Evolutionary conservation across 2,797 vertebrate genomes (phyloP).

Genomic region (Pterois miles): DNA sequence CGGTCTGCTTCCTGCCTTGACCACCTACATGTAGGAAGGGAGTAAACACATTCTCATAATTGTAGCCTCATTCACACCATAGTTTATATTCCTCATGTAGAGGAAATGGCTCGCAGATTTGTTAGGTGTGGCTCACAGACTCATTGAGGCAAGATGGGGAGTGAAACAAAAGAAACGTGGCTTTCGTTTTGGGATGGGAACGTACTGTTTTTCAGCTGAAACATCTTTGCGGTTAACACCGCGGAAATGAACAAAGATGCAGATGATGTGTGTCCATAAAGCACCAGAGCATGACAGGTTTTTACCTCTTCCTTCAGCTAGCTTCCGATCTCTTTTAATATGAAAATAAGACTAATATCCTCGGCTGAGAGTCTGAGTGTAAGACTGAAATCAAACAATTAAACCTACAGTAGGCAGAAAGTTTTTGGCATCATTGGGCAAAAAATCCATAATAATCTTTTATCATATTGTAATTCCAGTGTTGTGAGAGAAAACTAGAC

Average conservation of each 20-base stretch:
- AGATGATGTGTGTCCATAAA: background rate
- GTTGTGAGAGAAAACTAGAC: too few relatives aligned
- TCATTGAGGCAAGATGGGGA: background rate
- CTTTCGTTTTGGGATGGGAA: background rate
- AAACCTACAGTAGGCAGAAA: too few relatives aligned
- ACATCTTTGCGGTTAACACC: constrained; percentile 16
- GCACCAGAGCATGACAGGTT: background rate
- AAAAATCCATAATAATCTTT: too few relatives aligned
- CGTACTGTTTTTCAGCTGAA: background rate
- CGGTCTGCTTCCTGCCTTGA: constrained; percentile 62
- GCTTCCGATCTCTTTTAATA: background rate
- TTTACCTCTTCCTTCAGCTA: constrained; percentile 4
- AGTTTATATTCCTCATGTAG: constrained; percentile 42
- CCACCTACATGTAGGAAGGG: constrained; percentile 67
- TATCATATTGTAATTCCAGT: too few relatives aligned
- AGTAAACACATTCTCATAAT: constrained; percentile 34
- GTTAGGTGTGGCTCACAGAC: constrained; percentile 7
- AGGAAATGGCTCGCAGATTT: constrained; percentile 47
- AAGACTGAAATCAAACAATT: background rate
- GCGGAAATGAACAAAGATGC: constrained; percentile 12
- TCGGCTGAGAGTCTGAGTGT: background rate
- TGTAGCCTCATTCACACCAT: constrained; percentile 29
- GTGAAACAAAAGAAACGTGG: constrained; percentile 11
- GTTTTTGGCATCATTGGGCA: too few relatives aligned
- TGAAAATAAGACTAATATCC: background rate